Evolutionary conservation across 1,140 invertebrate species (phyloP).

Genomic region (roundworm (Caenorhabditis elegans)): DNA sequence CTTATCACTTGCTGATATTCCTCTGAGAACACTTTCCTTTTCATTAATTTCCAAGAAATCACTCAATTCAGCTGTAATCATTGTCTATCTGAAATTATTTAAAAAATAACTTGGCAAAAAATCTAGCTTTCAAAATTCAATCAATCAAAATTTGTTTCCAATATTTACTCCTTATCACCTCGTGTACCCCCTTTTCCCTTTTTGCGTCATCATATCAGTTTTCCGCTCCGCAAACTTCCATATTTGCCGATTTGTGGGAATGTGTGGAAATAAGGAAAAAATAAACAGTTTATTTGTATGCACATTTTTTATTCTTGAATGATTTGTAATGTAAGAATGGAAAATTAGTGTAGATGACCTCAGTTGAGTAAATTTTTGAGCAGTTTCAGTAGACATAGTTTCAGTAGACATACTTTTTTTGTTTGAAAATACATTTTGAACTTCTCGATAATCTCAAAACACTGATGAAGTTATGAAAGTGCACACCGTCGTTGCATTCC

Average conservation of each 20-base stretch:
- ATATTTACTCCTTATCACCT: background rate
- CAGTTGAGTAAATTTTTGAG: no score
- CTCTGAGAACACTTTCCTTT: background rate
- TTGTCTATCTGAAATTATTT: background rate
- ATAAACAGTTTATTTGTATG: no score
- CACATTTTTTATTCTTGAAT: no score
- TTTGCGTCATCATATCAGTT: constrained; percentile 8
- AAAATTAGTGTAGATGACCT: no score
- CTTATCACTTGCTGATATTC: background rate
- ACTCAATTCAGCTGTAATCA: background rate
- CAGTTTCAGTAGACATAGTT: no score
- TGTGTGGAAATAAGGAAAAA: no score
- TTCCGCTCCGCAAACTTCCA: constrained; percentile 13
- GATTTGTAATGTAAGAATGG: no score
- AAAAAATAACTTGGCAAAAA: background rate
- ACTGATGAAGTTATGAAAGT: no score
- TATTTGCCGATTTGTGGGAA: background rate
- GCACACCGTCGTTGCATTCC: no score
- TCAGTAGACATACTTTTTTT: no score
- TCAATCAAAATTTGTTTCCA: background rate
- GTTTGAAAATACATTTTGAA: no score
- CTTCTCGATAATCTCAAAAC: no score
- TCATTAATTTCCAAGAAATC: background rate
- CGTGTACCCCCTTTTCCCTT: background rate
- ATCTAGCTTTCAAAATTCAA: background rate